Base-by-base conservation (phyloP, 2,888 invertebrate genomes). In the Osmoderma eremita region DNA sequence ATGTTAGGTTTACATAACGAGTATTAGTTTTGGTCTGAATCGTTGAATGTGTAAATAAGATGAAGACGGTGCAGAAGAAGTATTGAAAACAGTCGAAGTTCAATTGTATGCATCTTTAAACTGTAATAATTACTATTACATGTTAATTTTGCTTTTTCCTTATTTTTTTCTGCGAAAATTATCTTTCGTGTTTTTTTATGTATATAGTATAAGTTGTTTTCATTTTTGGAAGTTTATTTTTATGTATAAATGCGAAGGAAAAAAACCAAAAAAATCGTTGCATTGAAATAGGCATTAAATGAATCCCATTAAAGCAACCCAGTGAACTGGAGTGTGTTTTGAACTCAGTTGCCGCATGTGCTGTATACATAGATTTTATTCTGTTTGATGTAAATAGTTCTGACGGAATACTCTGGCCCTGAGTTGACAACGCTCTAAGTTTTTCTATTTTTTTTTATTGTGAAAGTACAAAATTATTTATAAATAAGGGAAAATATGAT, bases 391-490 rank as follows among this genome's bases (percentile, higher is more conserved):
- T 64, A 64, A 39, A 67, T 67, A 64, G 50, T 67, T 65, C 61
- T 58, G 62, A 50, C 50, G 67, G 58, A 58, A 64, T 64, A 64
- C 56, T 67, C 58, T 15, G 54, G 50, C 58, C 41, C 50, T 63
- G 68, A 58, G 68, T 58, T 41, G 50, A 42, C 61, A 38, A 48
- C 45, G 17, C 67, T 67, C 63, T 62, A 15, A 42, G n/a, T 58
- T 58, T 58, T 4, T 36, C 15, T 42, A n/a, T 39, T 63, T 69
- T 61, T 64, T 64, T 67, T 67, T 50, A 58, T 71, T 71, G 61
- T 67, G 76, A 79, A 79, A 81, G 81, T 81, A 81, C 81, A 81
- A 81, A 81, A 80, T 81, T 80, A 78, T 79, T 79, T 79, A 78
- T 70, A 71, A 71, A 72, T 71, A 70, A 71, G 74, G 70, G 72